These are phyloP conservation scores for Troides oblongomaculatus DNA, from an alignment of 2,888 invertebrate genomes.

Conservation along the genomic window DNA sequence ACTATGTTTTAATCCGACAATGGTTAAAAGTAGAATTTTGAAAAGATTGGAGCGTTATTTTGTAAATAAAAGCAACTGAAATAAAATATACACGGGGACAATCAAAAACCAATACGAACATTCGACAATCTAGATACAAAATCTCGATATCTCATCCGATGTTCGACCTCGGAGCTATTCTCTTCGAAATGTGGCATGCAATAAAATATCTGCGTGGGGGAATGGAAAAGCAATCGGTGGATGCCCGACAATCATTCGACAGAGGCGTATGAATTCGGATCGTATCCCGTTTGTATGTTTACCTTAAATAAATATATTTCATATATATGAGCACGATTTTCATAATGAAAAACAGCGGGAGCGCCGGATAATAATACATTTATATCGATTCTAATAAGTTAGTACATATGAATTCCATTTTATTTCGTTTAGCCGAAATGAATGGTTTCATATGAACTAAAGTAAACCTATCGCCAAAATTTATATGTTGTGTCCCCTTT, in stretches of 20 bases:
- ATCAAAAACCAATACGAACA: constrained; percentile 65
- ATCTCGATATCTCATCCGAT: constrained; percentile 58
- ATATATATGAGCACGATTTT: constrained; percentile 18
- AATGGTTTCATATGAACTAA: too few relatives aligned
- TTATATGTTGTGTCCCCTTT: too few relatives aligned
- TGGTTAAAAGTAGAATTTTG: too few relatives aligned
- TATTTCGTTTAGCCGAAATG: too few relatives aligned
- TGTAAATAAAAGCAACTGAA: constrained; percentile 33
- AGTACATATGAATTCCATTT: too few relatives aligned
- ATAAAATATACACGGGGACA: constrained; percentile 46
- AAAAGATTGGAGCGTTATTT: too few relatives aligned
- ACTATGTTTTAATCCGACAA: too few relatives aligned
- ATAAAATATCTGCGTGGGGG: constrained; percentile 71
- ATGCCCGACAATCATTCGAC: constrained; percentile 55
- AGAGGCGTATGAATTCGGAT: constrained; percentile 43
- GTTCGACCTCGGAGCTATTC: constrained; percentile 52
- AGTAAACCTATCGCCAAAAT: too few relatives aligned
- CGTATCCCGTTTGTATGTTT: constrained; percentile 33
- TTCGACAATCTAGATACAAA: constrained; percentile 52
- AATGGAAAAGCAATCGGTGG: constrained; percentile 65
- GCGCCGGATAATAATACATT: not conserved
- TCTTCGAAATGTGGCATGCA: constrained; percentile 67
- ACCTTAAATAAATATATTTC: constrained; percentile 17
- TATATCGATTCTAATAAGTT: not conserved
- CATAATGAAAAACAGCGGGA: constrained; percentile 9